phyloP scores from a whole-genome alignment of 2,113 vertebrate species.

The Oxygymnocypris stewartii region DNA sequence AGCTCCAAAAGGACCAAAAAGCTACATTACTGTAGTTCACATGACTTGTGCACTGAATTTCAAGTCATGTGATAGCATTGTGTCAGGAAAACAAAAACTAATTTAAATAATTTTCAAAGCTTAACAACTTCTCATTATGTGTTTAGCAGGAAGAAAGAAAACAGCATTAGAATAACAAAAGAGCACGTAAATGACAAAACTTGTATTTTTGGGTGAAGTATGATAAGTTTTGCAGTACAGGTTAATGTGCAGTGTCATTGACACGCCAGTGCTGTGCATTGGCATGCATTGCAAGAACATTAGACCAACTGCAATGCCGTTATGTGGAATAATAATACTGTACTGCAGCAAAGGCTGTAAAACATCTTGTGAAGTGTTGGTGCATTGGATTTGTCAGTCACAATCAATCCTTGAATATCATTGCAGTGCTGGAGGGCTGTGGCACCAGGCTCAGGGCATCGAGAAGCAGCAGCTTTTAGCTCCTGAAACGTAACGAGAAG shows the following conservation, averaged over 20 bases:
- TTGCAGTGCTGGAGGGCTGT: neutral
- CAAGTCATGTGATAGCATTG: neutral
- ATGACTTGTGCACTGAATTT: neutral
- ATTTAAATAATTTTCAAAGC: neutral
- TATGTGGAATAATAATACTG: neutral
- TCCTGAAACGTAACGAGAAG: neutral
- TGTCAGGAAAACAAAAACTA: neutral
- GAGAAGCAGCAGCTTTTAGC: conserved; percentile 35
- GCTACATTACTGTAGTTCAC: neutral
- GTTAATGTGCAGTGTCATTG: neutral
- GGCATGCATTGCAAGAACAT: neutral
- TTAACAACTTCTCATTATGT: too few relatives aligned
- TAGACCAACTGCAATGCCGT: neutral
- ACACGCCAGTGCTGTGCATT: neutral
- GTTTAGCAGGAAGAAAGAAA: neutral
- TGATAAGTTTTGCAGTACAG: neutral
- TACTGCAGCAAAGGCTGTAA: neutral
- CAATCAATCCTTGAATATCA: neutral
- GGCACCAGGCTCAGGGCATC: neutral
- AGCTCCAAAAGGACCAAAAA: neutral
- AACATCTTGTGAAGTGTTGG: too few relatives aligned
- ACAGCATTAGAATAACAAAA: neutral
- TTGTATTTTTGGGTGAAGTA: neutral
- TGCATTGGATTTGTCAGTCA: too few relatives aligned
- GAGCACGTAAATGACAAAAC: neutral